Base-by-base conservation (phyloP, 2,797 vertebrate genomes). In the Calcarius lapponicus region DNA sequence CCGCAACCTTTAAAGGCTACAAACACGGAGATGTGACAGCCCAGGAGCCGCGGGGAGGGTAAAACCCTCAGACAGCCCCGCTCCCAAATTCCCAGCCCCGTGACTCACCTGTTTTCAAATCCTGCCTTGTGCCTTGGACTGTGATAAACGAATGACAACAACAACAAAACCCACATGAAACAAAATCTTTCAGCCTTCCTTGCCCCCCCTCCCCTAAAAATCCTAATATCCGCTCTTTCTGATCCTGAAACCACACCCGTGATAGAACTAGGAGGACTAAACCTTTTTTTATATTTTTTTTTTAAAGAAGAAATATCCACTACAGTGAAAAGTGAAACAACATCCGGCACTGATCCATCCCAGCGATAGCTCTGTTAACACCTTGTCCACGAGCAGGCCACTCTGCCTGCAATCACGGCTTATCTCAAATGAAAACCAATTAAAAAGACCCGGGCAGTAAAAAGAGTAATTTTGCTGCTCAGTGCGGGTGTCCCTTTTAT, bases 21-120 rank as follows among this genome's bases (percentile, higher is more conserved):
- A 50, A 54, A 38, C 17, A 9, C 1, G 3, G n/a, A 57, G 40
- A 34, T 32, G 48, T 79, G 61, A 45, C 40, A 82, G 48, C 15
- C 17, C 21, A 4, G 57, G 28, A 71, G 57, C 34, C 40, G 43
- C 3, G 10, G n/a, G 32, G 22, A 19, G 42, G 21, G 53, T 71
- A 43, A 88, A 88, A 60, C 19, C 42, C 67, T 86, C 56, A 58
- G 19, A 16, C 31, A 81, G n/a, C 21, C 86, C 80, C 38, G n/a
- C 26, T 91, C 45, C 56, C 65, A 34, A 56, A 83, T 78, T 79
- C 70, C 38, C 57, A 85, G 64, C 57, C 57, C 67, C 4, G 24
- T 73, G 79, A 94, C 79, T 94, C 81, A 96, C 86, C 75, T 89
- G 85, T 88, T 91, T 86, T 88, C 69, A 67, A 78, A 83, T 88